Conservation (phyloP, 2,888 invertebrate species). For the Lasioglossum vierecki region DNA sequence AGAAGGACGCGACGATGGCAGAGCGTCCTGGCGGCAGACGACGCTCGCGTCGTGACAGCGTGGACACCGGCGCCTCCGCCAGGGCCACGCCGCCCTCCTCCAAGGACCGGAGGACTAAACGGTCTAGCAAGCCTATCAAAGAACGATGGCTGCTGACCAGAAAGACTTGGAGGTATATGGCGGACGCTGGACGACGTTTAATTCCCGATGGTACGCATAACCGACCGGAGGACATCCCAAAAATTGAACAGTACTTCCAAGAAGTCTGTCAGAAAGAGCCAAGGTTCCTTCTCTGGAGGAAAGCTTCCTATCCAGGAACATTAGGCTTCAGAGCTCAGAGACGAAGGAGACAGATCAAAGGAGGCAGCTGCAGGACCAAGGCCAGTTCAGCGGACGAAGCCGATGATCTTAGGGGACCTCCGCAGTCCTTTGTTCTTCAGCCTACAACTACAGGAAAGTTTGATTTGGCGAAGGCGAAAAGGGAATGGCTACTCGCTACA, state of each 20-base stretch:
- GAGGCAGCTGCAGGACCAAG: conserved; percentile 88
- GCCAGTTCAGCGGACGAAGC: conserved; percentile 89
- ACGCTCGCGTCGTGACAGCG: conserved; percentile 81
- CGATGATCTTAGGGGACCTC: conserved; percentile 82
- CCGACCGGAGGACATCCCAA: conserved; percentile 90
- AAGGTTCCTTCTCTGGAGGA: conserved; percentile 92
- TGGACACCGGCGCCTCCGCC: conserved; percentile 74
- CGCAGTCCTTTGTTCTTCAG: conserved; percentile 78
- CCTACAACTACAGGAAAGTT: conserved; percentile 87
- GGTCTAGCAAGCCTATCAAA: conserved; percentile 86
- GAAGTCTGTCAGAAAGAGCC: conserved; percentile 92
- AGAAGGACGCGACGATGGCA: conserved; percentile 81
- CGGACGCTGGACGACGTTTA: conserved; percentile 94
- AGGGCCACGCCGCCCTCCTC: conserved; percentile 76
- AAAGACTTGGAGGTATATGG: conserved; percentile 96
- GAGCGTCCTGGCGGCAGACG: conserved; percentile 79
- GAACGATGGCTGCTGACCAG: conserved; percentile 95
- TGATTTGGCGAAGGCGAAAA: conserved; percentile 88
- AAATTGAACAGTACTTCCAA: conserved; percentile 93
- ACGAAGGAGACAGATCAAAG: conserved; percentile 86
- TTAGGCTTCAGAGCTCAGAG: conserved; percentile 85
- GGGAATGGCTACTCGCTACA: conserved; percentile 87
- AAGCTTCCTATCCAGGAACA: conserved; percentile 91
- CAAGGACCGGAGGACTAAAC: conserved; percentile 87
- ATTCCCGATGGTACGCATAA: conserved; percentile 92